Base-by-base conservation (phyloP, 2,888 invertebrate genomes). In the Cosmopolites sordidus region DNA sequence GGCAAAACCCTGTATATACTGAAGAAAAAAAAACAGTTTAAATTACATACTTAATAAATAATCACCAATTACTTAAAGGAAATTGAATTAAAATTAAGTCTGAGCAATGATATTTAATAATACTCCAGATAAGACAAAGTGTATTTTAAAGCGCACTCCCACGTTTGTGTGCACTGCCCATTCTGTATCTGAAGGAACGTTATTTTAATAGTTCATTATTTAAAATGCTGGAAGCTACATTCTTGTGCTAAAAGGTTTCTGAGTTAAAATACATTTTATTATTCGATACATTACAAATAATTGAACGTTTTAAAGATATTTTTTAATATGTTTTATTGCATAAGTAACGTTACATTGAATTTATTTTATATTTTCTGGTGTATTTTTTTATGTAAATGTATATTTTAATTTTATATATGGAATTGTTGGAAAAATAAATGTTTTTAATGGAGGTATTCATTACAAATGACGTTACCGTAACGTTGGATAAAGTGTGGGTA, bases 171-270 rank as follows among this genome's bases (percentile, higher is more conserved):
- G 18, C 11, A 17, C 22, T n/a, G 47, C 12, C 16, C 15, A 39
- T 47, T 47, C 38, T 47, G 40, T 47, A 47, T 47, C 47, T 39
- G 1, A 16, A 17, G 18, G 38, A 47, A 47, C 27, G 40, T 47
- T 46, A 47, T 47, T 47, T 47, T 47, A 47, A 47, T 47, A 47
- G 47, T 47, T 47, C 33, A 38, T 18, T 48, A 42, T 41, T 30
- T 40, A n/a, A 42, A 42, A 16, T 17, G 48, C 48, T 48, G 42
- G 48, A 48, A 48, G 48, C 42, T 42, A 48, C 42, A 43, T 48
- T 48, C 48, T 48, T 48, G 41, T 8, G 17, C 41, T 48, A 14
- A 48, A 48, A 42, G 42, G 42, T 43, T 48, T 48, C 30, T 14
- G 37, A 30, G 17, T 48, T 48, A 48, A 40, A 48, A 48, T 41